Base-by-base conservation (phyloP, 2,797 vertebrate genomes). In the Scolopax bukidnonensis region DNA sequence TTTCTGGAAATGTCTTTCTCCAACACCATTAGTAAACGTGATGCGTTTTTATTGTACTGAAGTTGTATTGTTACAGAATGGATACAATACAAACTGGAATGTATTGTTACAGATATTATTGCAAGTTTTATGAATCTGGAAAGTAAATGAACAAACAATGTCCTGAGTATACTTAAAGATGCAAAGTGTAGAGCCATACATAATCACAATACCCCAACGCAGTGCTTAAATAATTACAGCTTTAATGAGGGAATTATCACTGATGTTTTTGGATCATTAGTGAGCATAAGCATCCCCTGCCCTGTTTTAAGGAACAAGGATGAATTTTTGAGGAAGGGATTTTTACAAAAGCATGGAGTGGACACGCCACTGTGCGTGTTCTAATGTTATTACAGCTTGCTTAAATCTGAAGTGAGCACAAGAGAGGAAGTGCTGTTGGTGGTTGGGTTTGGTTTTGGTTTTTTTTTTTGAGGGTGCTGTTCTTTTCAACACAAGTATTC, bases 41-140 rank as follows among this genome's bases (percentile, higher is more conserved):
- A 75, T 50, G 28, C 17, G 3, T 78, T 89, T 95, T 91, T 96
- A 94, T 89, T 97, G 86, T 85, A 87, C 36, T 88, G 70, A 63
- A 79, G 19, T 83, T 20, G 2, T 53, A 57, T 51, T 36, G 36
- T 36, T 36, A 36, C 36, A 36, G 36, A 36, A 36, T 36, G 36
- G 36, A 36, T 36, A 36, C 36, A 36, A 73, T 76, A 80, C 54
- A 87, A 60, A 41, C 54, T 77, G 70, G 67, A 86, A 92, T 6
- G 4, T 78, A 83, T 74, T 3, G 5, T 73, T 57, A 84, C 69
- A 88, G 61, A 23, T 59, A 67, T 64, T 87, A 90, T 38, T 89
- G 92, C 73, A 86, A 13, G 36, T 60, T 79, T 56, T 68, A 56
- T 54, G 73, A 79, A 57, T 82, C 41, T 79, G 73, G 56, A 80